These are phyloP conservation scores for Turritopsis rubra DNA, from an alignment of 30 jellyfish, hydroid and myxozoan species.

Conservation along the genomic window DNA sequence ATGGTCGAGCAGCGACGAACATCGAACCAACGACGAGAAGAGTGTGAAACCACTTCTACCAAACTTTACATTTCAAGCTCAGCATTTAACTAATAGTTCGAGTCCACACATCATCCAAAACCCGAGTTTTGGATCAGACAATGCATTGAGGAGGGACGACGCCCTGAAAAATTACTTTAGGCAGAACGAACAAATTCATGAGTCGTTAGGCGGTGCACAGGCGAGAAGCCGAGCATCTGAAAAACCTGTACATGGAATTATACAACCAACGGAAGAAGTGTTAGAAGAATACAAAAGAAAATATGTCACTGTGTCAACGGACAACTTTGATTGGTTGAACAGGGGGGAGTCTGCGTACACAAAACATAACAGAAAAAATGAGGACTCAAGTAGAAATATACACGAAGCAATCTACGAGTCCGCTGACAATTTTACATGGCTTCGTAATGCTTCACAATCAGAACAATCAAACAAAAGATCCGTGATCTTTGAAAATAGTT, in stretches of 20 bases:
- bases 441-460: neutral
- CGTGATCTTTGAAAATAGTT: neutral
- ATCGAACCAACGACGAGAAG: neutral
- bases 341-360: neutral
- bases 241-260: neutral
- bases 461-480: neutral
- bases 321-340: neutral
- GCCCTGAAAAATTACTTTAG: neutral
- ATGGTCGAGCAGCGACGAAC: neutral
- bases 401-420: neutral
- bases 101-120: neutral
- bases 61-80: neutral
- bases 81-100: neutral
- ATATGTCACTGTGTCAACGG: neutral
- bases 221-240: neutral
- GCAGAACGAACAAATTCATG: constrained; percentile 3
- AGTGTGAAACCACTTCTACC: neutral
- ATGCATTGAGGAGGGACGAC: neutral
- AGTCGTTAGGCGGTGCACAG: neutral
- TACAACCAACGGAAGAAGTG: neutral
- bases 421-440: neutral
- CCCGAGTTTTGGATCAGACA: neutral
- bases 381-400: neutral
- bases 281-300: neutral
- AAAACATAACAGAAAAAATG: neutral